phyloP scores from a whole-genome alignment of 2,888 invertebrate species.

The Folsomia candida region DNA sequence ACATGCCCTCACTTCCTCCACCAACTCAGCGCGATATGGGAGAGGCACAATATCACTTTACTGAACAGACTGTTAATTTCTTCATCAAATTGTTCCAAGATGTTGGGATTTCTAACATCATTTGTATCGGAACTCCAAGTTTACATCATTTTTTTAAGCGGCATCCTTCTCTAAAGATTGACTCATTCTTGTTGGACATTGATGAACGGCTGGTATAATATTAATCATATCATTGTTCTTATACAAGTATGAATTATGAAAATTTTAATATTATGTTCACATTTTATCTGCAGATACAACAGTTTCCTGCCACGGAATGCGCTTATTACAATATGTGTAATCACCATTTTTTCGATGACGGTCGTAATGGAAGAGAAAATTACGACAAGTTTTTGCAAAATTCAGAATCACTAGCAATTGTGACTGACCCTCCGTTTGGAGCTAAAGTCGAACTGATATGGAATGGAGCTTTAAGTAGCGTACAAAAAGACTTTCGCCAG shows the following conservation, averaged over 20 bases:
- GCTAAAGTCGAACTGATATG: slow-evolving; percentile 31
- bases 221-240: not conserved
- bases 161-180: not conserved
- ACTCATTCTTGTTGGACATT: slow-evolving; percentile 31
- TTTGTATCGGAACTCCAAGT: slow-evolving; percentile 34
- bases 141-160: slow-evolving; percentile 19
- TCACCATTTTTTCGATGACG: slow-evolving; percentile 28
- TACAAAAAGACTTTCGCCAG: slow-evolving; percentile 15
- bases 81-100: slow-evolving; percentile 15
- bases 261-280: not conserved
- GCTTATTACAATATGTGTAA: slow-evolving; percentile 33
- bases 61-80: slow-evolving; percentile 18
- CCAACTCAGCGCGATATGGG: slow-evolving; percentile 28
- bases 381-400: slow-evolving; percentile 17
- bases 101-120: slow-evolving; percentile 22
- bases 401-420: slow-evolving; percentile 17
- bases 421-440: slow-evolving; percentile 34
- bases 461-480: slow-evolving; percentile 24
- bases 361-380: not conserved
- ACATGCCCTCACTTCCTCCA: not conserved
- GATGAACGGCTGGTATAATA: slow-evolving; percentile 27
- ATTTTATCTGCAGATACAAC: not conserved
- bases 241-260: not conserved
- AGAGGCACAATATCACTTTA: slow-evolving; percentile 36
- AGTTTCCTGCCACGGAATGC: not conserved